Evolutionary conservation across 37 sponge, comb jelly and placozoan genomes (phyloP).

Genomic region (Hormiphora californensis): DNA sequence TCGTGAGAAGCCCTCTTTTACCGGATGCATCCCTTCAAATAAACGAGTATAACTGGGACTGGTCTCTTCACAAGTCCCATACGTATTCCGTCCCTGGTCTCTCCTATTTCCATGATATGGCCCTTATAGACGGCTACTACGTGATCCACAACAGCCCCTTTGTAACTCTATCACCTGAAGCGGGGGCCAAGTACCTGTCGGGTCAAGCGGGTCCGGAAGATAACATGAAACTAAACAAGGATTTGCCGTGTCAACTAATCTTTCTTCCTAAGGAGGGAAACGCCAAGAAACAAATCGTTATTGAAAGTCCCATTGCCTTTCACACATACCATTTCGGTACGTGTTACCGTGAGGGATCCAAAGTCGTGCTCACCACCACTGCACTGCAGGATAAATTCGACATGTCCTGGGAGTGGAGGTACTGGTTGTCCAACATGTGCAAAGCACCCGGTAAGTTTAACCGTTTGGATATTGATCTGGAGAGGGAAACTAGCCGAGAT

Average conservation of each 20-base stretch:
- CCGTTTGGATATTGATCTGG: not conserved
- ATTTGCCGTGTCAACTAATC: not conserved
- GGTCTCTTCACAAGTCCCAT: slow-evolving; percentile 60
- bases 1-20: not conserved
- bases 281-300: not conserved
- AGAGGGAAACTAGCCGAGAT: not conserved
- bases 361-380: not conserved
- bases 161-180: slow-evolving; percentile 32
- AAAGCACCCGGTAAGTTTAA: slow-evolving; percentile 29
- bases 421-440: slow-evolving; percentile 31
- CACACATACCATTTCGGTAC: slow-evolving; percentile 35
- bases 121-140: slow-evolving; percentile 76
- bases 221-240: not conserved
- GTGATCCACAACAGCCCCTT: slow-evolving; percentile 86
- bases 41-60: slow-evolving; percentile 72
- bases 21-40: slow-evolving; percentile 63
- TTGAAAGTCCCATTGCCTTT: not conserved
- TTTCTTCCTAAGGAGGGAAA: not conserved
- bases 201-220: not conserved
- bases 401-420: slow-evolving; percentile 7
- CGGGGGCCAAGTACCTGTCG: not conserved
- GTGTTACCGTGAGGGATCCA: not conserved
- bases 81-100: slow-evolving; percentile 69
- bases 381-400: not conserved
- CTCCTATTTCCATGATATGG: slow-evolving; percentile 83